These are phyloP conservation scores for Protobothrops mucrosquamatus DNA, from an alignment of 2,113 vertebrate species.

Conservation along the genomic window DNA sequence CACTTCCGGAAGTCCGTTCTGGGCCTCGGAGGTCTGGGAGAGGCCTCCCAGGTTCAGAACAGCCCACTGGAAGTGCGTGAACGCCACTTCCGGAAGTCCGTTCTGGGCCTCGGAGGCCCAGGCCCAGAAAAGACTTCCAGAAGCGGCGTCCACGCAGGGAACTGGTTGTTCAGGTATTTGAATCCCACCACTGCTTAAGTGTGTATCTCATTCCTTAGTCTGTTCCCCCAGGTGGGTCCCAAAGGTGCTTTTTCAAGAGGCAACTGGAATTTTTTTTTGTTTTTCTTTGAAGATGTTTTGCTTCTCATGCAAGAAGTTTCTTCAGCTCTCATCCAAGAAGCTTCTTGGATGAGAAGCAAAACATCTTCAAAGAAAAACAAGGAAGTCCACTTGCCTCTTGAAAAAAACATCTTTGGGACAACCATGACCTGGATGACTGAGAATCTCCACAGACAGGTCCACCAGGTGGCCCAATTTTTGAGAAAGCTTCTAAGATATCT, in stretches of 20 bases:
- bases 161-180: too few species aligned
- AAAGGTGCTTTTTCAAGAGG: background rate
- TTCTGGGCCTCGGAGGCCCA: too few species aligned
- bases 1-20: too few species aligned
- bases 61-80: too few species aligned
- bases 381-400: background rate
- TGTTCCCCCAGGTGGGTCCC: background rate
- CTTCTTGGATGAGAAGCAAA: too few species aligned
- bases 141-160: too few species aligned
- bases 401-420: background rate
- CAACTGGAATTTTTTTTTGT: background rate
- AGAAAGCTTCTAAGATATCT: background rate
- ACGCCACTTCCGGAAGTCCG: too few species aligned
- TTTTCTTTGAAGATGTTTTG: background rate
- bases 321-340: background rate
- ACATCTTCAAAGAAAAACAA: background rate
- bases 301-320: background rate
- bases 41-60: too few species aligned
- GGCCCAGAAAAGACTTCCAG: too few species aligned
- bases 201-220: background rate
- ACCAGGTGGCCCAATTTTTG: background rate
- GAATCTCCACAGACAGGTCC: background rate
- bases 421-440: background rate
- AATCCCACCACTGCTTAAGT: background rate
- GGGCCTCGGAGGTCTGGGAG: too few species aligned